phyloP scores from a whole-genome alignment of 2,888 invertebrate genomes.

The Leptura quadrifasciata region DNA sequence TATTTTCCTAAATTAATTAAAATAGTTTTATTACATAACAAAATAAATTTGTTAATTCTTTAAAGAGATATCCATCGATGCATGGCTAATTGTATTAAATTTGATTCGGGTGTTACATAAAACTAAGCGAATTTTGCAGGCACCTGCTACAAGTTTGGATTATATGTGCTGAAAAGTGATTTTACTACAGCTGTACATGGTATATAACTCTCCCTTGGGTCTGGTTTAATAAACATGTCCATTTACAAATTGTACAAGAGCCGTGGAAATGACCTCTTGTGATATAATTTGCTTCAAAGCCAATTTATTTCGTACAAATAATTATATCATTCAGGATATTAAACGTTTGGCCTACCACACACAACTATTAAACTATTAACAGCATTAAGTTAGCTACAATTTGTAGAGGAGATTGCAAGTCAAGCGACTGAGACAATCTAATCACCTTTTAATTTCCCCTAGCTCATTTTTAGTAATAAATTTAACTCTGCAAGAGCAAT shows the following conservation, averaged over 20 bases:
- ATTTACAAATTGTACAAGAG: not conserved
- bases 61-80: not conserved
- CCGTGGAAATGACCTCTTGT: conserved; percentile 7
- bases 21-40: not conserved
- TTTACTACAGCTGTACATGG: not conserved
- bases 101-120: conserved; percentile 1
- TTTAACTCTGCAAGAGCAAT: not conserved
- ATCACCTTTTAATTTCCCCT: conserved; percentile 2
- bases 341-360: conserved; percentile 9
- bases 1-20: not conserved
- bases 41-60: not conserved
- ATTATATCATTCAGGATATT: conserved; percentile 22
- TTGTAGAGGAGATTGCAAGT: not conserved
- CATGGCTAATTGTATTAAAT: conserved; percentile 7
- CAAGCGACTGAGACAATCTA: not conserved
- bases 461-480: conserved; percentile 2
- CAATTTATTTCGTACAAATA: conserved; percentile 7
- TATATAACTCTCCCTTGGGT: not conserved
- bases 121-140: not conserved
- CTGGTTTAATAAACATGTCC: not conserved
- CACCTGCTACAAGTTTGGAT: not conserved
- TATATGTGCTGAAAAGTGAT: not conserved
- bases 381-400: not conserved
- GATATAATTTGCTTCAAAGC: conserved; percentile 1
- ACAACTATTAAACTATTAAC: conserved; percentile 7